Base-by-base conservation (phyloP, 1,140 invertebrate genomes). In the Andrena cerasifolii region DNA sequence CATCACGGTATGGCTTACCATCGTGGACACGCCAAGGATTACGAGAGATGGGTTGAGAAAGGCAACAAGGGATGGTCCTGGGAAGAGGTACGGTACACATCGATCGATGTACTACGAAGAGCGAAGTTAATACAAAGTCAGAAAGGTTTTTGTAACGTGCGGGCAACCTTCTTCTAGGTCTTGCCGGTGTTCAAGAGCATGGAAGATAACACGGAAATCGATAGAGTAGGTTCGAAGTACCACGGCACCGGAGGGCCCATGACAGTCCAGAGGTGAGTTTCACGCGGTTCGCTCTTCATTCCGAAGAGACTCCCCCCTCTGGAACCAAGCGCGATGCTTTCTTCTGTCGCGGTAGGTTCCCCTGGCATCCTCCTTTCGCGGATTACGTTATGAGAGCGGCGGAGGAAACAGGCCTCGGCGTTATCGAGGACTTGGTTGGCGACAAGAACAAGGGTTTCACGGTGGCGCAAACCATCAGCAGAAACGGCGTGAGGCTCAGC, bases 1-100 rank as follows among this genome's bases (percentile, higher is more conserved):
- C 93, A 95, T 72, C 95, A 95, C 83, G 94, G 94, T 7, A 95
- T 96, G 95, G 94, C 94, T n/a, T 95, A 96, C 83, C 93, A 95
- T n/a, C 90, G 95, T 54, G 95, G 95, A 2, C 93, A 96, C 89
- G 90, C 90, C 10, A 89, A 82, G 53, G 95, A 96, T 88, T 96
- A 94, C 86, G 91, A 95, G 73, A 87, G 92, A 28, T 96, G 95
- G 95, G 82, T 84, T 0, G 53, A 79, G 0, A 74, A 86, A 93
- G 95, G 95, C 18, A 89, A 89, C 72, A 4, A 51, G 1, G 94
- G 94, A 3, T 96, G 95, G 95, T 93, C 93, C 5, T 96, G 94
- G 89, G 84, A 94, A 3, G 92, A 94, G 6, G 93, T 91, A 82
- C 24, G n/a, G 10, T 6, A n/a, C 53, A 1, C 16, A 4, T 33